phyloP scores from a whole-genome alignment of 2,797 vertebrate species.

The Euphonia xanthogaster region DNA sequence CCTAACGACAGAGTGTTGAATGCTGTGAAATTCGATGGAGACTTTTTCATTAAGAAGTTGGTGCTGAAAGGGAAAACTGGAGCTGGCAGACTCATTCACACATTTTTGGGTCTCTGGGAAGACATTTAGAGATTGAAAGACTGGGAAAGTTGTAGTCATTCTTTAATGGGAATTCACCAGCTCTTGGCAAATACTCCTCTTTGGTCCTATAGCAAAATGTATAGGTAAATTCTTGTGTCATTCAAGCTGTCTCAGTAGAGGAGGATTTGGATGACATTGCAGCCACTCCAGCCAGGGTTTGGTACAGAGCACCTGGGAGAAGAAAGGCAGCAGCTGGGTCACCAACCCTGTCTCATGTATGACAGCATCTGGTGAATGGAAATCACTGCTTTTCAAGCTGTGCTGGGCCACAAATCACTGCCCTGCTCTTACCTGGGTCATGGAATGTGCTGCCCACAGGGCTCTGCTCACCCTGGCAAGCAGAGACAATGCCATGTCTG shows the following conservation, averaged over 20 bases:
- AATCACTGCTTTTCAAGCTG: background rate
- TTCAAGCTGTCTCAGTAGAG: background rate
- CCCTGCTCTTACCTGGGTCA: background rate
- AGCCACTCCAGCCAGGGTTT: background rate
- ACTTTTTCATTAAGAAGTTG: background rate
- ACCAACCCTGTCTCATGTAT: background rate
- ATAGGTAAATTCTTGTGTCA: background rate
- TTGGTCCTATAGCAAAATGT: background rate
- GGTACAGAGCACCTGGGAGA: background rate
- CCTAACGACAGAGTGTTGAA: background rate
- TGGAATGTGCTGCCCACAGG: background rate
- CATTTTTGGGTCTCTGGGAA: background rate
- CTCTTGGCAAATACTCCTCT: background rate
- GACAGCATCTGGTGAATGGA: background rate
- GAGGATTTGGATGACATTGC: background rate
- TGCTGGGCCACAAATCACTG: background rate
- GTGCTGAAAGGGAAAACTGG: background rate
- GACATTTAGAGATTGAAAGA: background rate
- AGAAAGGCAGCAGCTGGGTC: background rate
- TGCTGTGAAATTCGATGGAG: background rate
- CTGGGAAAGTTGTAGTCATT: background rate
- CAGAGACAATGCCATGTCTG: accelerated
- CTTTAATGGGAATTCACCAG: background rate
- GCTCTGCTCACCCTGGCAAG: background rate
- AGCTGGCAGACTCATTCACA: background rate